Evolutionary conservation across 2,888 invertebrate genomes (phyloP).

Genomic region (Plusia festucae): DNA sequence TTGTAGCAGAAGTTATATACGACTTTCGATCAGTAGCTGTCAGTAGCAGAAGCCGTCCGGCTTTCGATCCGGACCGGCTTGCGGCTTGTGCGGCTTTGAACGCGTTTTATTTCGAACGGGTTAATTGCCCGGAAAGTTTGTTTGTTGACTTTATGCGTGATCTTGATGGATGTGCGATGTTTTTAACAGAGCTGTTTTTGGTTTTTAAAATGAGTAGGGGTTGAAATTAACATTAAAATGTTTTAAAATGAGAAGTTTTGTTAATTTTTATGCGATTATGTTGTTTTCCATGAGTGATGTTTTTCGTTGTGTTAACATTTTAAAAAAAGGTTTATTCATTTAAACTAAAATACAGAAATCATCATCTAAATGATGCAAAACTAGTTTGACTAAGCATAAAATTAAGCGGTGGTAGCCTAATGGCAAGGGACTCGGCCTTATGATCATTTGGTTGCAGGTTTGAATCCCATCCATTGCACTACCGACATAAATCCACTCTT

Average conservation of each 20-base stretch:
- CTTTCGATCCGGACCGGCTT: constrained; percentile 7
- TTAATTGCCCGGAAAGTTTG: constrained; percentile 31
- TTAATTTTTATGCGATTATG: not conserved
- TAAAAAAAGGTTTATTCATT: too few species aligned
- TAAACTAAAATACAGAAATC: too few species aligned
- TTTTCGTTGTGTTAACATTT: too few species aligned
- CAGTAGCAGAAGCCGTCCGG: constrained; percentile 21
- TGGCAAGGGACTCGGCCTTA: too few species aligned
- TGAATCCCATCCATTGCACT: too few species aligned
- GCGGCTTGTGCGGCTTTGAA: constrained; percentile 16
- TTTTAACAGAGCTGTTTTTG: not conserved
- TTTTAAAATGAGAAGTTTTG: not conserved
- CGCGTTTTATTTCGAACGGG: constrained; percentile 29
- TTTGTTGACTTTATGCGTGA: constrained; percentile 15
- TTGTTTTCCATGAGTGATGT: too few species aligned
- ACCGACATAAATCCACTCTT: too few species aligned
- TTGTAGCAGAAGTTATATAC: constrained; percentile 25
- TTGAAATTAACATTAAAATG: not conserved
- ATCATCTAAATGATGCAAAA: too few species aligned
- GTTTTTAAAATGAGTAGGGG: not conserved
- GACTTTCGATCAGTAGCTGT: constrained; percentile 37
- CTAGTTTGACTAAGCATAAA: too few species aligned
- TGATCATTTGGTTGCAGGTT: too few species aligned
- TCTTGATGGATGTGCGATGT: constrained; percentile 13
- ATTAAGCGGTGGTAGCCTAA: too few species aligned